These are phyloP conservation scores for Tinamus major DNA, from an alignment of 2,797 vertebrate species.

Conservation along the genomic window DNA sequence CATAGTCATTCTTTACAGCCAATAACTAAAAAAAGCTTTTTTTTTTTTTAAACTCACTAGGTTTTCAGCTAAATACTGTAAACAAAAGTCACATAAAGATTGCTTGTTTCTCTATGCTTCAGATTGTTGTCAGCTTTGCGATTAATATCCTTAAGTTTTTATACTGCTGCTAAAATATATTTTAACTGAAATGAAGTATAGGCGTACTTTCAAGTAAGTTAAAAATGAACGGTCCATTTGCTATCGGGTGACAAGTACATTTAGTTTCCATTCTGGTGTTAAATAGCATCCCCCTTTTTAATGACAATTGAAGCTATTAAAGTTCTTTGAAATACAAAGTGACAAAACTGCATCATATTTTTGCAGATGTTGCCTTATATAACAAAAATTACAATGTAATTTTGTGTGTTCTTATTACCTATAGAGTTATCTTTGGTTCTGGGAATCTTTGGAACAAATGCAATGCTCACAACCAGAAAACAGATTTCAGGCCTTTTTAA, in stretches of 20 bases:
- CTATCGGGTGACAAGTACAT: neutral
- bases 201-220: neutral
- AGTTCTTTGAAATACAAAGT: neutral
- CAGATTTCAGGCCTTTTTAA: slow-evolving; percentile 13
- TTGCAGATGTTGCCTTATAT: neutral
- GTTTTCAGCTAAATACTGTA: neutral
- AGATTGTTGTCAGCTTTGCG: neutral
- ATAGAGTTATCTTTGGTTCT: neutral
- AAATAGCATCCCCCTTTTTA: neutral
- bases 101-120: neutral
- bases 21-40: neutral
- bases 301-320: neutral
- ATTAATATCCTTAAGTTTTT: neutral
- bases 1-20: neutral
- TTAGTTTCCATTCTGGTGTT: slow-evolving; percentile 8
- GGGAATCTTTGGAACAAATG: neutral
- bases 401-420: neutral
- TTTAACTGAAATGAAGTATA: neutral
- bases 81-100: neutral
- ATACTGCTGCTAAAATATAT: neutral
- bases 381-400: neutral
- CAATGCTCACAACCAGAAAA: neutral
- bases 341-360: neutral
- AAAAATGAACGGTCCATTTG: neutral
- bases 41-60: neutral